Percentiles rank a stretch among this genome's conserved stretches.
Evolutionary conservation across 2,797 vertebrate species (phyloP).

Genomic region (Platyrinchus mystaceus): DNA sequence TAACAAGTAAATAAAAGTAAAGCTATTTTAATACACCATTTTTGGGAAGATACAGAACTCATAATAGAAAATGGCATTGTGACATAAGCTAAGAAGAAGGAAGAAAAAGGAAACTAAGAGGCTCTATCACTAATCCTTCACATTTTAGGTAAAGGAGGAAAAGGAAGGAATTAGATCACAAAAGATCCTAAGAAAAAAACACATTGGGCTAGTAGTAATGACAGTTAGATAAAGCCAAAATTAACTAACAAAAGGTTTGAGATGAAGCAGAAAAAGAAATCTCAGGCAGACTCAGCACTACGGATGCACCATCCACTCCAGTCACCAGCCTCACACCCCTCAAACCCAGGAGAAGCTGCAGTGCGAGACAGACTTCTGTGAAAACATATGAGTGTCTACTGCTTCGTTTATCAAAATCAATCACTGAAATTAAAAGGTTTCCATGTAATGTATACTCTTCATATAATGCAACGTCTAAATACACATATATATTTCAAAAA

Average conservation of each 20-base stretch:
- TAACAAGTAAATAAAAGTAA: background rate
- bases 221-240: background rate
- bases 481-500: background rate
- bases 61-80: background rate
- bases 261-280: background rate
- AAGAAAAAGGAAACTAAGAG: background rate
- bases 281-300: background rate
- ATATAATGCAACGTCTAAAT: background rate
- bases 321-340: background rate
- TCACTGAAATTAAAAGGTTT: background rate
- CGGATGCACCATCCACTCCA: accelerated
- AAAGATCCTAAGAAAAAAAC: background rate
- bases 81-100: background rate
- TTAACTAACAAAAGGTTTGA: background rate
- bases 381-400: background rate
- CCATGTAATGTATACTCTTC: background rate
- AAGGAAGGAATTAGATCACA: background rate
- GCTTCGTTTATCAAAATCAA: background rate
- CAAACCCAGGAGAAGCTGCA: background rate
- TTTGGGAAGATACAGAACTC: background rate
- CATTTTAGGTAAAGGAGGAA: background rate
- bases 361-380: background rate
- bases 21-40: background rate
- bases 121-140: background rate
- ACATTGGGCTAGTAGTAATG: background rate